Evolutionary conservation across 2,888 invertebrate genomes (phyloP).

Genomic region (Anthrax anthrax): DNA sequence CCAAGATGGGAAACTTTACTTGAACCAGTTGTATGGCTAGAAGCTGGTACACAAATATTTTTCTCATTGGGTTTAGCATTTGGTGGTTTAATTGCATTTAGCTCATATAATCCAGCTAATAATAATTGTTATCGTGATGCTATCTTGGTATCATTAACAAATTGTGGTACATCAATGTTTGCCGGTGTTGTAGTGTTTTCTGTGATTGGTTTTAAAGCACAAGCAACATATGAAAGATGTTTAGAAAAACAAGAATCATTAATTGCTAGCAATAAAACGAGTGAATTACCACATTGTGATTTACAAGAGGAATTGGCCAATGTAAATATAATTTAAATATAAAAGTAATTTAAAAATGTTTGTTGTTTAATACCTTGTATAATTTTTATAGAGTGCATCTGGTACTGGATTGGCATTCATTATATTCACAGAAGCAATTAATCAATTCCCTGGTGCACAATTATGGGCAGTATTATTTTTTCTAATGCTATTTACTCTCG

Average conservation of each 20-base stretch:
- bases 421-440: slow-evolving; percentile 95
- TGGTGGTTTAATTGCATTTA: slow-evolving; percentile 87
- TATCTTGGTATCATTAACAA: slow-evolving; percentile 79
- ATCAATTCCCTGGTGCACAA: slow-evolving; percentile 92
- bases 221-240: slow-evolving; percentile 32
- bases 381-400: slow-evolving; percentile 68
- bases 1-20: slow-evolving; percentile 83
- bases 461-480: slow-evolving; percentile 95
- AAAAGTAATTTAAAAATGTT: neutral
- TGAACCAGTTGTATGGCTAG: slow-evolving; percentile 93
- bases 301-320: slow-evolving; percentile 75
- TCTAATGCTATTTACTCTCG: slow-evolving; percentile 89
- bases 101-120: slow-evolving; percentile 89
- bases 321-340: slow-evolving; percentile 41
- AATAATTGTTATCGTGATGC: slow-evolving; percentile 94
- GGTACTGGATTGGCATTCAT: slow-evolving; percentile 95
- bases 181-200: slow-evolving; percentile 94
- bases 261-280: slow-evolving; percentile 45
- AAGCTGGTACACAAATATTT: slow-evolving; percentile 95
- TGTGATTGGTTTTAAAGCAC: slow-evolving; percentile 75
- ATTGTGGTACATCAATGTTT: slow-evolving; percentile 91
- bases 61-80: slow-evolving; percentile 92
- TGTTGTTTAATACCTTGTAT: slow-evolving; percentile 4
- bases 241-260: slow-evolving; percentile 36
- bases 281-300: slow-evolving; percentile 60